A percentile compares a stretch with the other conserved stretches of the same genome.
These are phyloP conservation scores for Oikopleura dioica DNA, from an alignment of 23 tunicate genomes.

Conservation along the genomic window DNA sequence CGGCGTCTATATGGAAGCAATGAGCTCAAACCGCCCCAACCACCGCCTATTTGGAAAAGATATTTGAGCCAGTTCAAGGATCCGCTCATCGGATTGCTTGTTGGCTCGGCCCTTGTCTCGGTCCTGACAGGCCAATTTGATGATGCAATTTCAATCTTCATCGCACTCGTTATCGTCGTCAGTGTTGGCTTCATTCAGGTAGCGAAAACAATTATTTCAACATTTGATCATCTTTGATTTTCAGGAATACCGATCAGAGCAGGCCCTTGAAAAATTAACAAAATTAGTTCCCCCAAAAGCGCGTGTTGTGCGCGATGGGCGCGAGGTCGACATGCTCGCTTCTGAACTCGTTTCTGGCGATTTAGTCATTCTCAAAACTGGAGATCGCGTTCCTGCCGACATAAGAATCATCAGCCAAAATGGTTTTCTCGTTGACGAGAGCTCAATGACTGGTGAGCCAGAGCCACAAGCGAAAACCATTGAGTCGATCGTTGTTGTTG, in stretches of 20 bases:
- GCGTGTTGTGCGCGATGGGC: slow-evolving; percentile 50
- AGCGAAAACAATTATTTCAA: too few species aligned
- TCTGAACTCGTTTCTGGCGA: slow-evolving; percentile 80
- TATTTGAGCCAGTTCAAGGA: slow-evolving; percentile 18
- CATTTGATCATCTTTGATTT: too few species aligned
- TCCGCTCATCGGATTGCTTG: slow-evolving; percentile 59
- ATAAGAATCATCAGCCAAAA: background rate
- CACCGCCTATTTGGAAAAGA: background rate
- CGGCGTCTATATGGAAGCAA: background rate
- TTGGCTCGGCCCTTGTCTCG: slow-evolving; percentile 68
- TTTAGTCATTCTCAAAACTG: slow-evolving; percentile 39
- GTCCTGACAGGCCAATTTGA: slow-evolving; percentile 66
- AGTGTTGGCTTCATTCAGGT: slow-evolving; percentile 86
- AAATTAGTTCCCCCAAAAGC: slow-evolving; percentile 83
- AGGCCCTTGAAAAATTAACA: slow-evolving; percentile 74
- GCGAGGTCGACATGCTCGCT: slow-evolving; percentile 42
- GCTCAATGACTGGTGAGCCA: slow-evolving; percentile 94
- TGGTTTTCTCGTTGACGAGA: slow-evolving; percentile 37
- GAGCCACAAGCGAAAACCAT: slow-evolving; percentile 45
- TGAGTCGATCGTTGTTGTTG: background rate
- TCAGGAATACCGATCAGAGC: slow-evolving; percentile 81
- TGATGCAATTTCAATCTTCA: slow-evolving; percentile 73
- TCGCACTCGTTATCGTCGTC: slow-evolving; percentile 83
- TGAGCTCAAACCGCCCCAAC: slow-evolving; percentile 13
- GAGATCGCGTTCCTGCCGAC: slow-evolving; percentile 48